Evolutionary conservation across 35 echinoderm and acorn worm genomes (phyloP), one percentile per base, ranked within the genome.

Genomic region (Lytechinus pictus): DNA sequence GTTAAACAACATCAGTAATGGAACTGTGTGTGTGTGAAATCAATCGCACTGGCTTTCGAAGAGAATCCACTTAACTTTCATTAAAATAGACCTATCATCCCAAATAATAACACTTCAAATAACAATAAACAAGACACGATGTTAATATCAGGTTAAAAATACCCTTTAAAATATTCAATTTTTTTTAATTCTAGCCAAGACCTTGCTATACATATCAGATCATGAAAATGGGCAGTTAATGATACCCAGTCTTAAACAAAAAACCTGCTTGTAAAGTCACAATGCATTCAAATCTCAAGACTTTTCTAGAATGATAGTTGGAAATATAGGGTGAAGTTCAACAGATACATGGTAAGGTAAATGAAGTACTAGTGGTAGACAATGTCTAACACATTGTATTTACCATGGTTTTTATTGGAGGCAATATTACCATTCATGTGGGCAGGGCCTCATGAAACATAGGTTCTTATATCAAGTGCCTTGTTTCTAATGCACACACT

Each of bases 171-270:
- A 79, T 79, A 79, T 79, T 27, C 66, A 16, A n/a, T 24, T 79
- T 79, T 66, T 24, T 71, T 79, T 79, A 24, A 79, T 79, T 79
- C 66, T 79, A 79, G 66, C n/a, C 66, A 79, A 79, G 66, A 79
- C n/a, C n/a, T 79, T 79, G 66, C 66, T 79, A 14, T 79, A 79
- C 66, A 79, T n/a, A n/a, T 24, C n/a, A 79, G n/a, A 16, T 79
- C 66, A 79, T 79, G 66, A 79, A 79, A 79, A 79, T 16, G n/a
- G 66, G 66, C 19, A 24, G n/a, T 79, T 24, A 24, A 79, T 24
- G 66, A 79, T 24, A 79, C 66, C 66, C 66, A 79, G 21, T 7
- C 66, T 79, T 7, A 79, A 60, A 60, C 0, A 60, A 60, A 58
- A 58, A 9, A 58, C 8, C 56, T 16, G 16, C 10, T 60, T 60